A percentile compares a stretch with the other conserved stretches of the same genome.
Evolutionary conservation across 2,113 vertebrate genomes (phyloP).

Genomic region (Stictonetta naevosa): DNA sequence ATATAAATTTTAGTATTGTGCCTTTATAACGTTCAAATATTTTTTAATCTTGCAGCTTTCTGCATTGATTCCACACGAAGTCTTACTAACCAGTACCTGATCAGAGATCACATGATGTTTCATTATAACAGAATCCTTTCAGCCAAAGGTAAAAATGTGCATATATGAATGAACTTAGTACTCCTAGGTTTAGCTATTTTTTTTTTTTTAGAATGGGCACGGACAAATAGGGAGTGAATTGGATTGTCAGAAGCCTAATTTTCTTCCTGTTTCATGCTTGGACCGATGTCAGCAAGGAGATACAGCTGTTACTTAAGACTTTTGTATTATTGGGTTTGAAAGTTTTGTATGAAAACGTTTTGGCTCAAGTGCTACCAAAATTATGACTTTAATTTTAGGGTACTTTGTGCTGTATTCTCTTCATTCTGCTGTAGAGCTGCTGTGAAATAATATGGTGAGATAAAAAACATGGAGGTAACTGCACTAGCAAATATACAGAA

Average conservation of each 20-base stretch:
- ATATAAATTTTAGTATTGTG: not conserved
- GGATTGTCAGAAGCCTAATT: not conserved
- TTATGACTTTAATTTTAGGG: not conserved
- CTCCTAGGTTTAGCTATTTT: not conserved
- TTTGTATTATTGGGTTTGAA: not conserved
- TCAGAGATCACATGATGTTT: conserved; percentile 92
- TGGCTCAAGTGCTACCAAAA: not conserved
- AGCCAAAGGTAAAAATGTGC: conserved; percentile 88
- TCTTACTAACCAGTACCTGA: conserved; percentile 81
- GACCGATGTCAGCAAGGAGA: not conserved
- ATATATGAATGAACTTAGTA: conserved; percentile 36
- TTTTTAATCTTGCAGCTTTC: conserved; percentile 79
- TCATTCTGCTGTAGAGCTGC: not conserved
- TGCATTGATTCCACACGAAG: conserved; percentile 82
- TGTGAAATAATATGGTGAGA: not conserved
- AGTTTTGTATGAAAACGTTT: not conserved
- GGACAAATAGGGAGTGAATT: not conserved
- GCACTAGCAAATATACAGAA: not conserved
- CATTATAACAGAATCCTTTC: conserved; percentile 95
- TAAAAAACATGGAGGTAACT: not conserved
- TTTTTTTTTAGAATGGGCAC: not conserved
- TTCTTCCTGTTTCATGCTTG: not conserved
- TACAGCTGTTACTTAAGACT: not conserved
- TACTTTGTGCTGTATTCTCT: not conserved
- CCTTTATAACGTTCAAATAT: conserved; percentile 51